Evolutionary conservation across 1,140 invertebrate genomes (phyloP).

Genomic region (Drosophila murphyi): DNA sequence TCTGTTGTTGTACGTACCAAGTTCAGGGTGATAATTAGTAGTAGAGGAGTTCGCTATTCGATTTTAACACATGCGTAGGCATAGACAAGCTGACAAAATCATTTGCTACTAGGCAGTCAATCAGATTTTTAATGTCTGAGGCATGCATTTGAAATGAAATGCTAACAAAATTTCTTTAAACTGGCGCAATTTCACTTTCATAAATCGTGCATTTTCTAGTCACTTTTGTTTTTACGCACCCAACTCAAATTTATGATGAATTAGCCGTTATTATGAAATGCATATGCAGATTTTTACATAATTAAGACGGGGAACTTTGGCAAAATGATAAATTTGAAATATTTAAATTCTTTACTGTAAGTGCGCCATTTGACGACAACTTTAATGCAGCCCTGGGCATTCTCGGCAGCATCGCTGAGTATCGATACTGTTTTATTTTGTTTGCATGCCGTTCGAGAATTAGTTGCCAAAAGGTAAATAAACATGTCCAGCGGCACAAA

Average conservation of each 20-base stretch:
- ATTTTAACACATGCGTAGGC: conserved; percentile 74
- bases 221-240: conserved; percentile 47
- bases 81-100: conserved; percentile 12
- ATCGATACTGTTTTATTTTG: conserved; percentile 27
- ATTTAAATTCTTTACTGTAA: conserved; percentile 42
- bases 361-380: conserved; percentile 4
- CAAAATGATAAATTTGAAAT: background rate
- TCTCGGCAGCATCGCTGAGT: conserved; percentile 22
- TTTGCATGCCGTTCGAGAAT: conserved; percentile 7
- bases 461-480: background rate
- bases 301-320: conserved; percentile 20
- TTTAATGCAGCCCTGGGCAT: conserved; percentile 4
- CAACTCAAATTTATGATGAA: conserved; percentile 19
- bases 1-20: conserved; percentile 43
- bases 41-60: conserved; percentile 30
- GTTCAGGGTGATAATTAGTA: conserved; percentile 75
- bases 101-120: background rate
- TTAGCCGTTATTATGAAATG: conserved; percentile 60
- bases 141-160: conserved; percentile 71
- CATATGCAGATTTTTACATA: conserved; percentile 42
- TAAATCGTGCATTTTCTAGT: conserved; percentile 67
- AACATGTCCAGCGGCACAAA: conserved; percentile 59
- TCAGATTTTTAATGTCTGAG: conserved; percentile 59
- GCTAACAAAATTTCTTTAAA: conserved; percentile 76
- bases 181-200: conserved; percentile 78